Conservation (phyloP, 2,888 invertebrate genomes). For the Macrosiphum euphorbiae region DNA sequence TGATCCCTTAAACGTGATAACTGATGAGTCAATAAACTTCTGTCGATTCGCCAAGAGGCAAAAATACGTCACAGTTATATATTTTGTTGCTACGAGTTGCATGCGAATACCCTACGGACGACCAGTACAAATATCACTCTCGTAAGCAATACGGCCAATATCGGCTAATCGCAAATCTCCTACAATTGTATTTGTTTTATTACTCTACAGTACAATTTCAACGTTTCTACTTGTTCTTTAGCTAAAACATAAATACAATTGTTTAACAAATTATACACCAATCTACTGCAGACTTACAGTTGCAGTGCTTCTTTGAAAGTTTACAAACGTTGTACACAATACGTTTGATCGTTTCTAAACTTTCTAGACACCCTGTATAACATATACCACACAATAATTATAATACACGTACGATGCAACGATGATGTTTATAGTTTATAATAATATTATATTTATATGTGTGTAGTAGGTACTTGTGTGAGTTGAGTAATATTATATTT, state of each 20-base stretch:
- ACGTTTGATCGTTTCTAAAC: background rate
- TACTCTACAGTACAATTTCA: background rate
- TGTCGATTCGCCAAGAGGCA: background rate
- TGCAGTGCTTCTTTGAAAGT: background rate
- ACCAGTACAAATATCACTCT: background rate
- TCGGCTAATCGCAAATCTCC: too few species aligned
- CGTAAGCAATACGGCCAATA: background rate
- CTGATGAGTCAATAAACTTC: background rate
- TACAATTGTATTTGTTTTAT: background rate
- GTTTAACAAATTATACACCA: background rate
- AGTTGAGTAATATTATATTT: conserved; percentile 26
- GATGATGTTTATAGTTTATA: background rate
- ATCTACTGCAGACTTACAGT: background rate
- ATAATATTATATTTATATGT: background rate
- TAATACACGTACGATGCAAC: background rate
- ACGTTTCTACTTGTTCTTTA: background rate
- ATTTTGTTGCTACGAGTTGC: background rate
- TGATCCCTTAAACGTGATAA: background rate
- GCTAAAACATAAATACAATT: background rate
- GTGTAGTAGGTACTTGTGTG: background rate
- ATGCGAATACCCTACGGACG: background rate
- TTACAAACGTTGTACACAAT: background rate
- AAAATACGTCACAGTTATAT: background rate
- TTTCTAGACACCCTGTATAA: background rate
- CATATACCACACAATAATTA: background rate